phyloP scores from a whole-genome alignment of 2,888 invertebrate genomes.

The Biston stratarius region DNA sequence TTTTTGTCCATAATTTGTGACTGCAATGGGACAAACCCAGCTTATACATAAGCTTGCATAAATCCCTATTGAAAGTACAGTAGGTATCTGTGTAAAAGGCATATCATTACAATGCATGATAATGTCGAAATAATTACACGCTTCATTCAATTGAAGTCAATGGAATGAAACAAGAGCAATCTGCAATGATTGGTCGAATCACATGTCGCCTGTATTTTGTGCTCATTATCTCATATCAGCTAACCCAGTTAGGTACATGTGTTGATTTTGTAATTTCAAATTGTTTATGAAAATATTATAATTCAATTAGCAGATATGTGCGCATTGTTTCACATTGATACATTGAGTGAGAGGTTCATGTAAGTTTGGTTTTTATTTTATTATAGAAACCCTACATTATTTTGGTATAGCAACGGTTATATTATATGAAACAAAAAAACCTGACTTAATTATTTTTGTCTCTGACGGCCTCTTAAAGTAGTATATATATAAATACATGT shows the following conservation, averaged over 20 bases:
- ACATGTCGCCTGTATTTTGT: constrained; percentile 53
- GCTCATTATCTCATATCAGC: constrained; percentile 60
- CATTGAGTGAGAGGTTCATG: neutral
- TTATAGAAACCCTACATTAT: neutral
- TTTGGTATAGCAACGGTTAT: no score
- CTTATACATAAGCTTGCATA: no score
- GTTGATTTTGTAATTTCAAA: constrained; percentile 30
- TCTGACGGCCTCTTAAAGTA: no score
- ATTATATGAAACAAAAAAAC: no score
- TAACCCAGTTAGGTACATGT: constrained; percentile 34
- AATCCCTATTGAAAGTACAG: neutral
- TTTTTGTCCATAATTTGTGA: no score
- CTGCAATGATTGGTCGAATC: constrained; percentile 73
- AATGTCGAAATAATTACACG: constrained; percentile 61
- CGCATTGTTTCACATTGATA: constrained; percentile 3
- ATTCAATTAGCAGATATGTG: constrained; percentile 24
- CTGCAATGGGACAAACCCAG: no score
- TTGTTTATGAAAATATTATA: constrained; percentile 15
- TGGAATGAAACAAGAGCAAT: constrained; percentile 68
- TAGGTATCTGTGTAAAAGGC: constrained; percentile 10
- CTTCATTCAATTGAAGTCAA: constrained; percentile 74
- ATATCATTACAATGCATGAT: constrained; percentile 24
- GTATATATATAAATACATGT: no score
- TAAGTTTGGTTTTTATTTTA: constrained; percentile 8
- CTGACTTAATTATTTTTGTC: no score